Percentiles rank a stretch among this genome's conserved stretches.
Conservation (phyloP, 2,888 invertebrate genomes). For the Monoplex corrugatus region DNA sequence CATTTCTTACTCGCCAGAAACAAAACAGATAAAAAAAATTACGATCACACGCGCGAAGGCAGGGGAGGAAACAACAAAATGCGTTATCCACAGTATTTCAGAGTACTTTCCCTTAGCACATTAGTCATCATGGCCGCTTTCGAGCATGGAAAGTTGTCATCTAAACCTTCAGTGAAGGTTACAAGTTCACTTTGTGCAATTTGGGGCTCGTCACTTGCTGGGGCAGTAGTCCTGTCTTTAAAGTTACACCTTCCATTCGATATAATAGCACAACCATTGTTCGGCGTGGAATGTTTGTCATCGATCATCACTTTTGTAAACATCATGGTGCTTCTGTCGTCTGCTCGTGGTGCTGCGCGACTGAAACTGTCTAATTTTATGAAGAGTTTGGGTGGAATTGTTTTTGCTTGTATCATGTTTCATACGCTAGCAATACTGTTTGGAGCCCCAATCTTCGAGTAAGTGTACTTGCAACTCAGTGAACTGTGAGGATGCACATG, state of each 20-base stretch:
- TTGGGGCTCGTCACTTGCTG: slow-evolving; percentile 12
- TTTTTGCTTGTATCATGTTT: slow-evolving; percentile 60
- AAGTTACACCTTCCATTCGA: slow-evolving; percentile 34
- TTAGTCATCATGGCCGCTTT: slow-evolving; percentile 43
- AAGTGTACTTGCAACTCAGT: slow-evolving; percentile 53
- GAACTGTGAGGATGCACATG: neutral
- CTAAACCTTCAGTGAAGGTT: neutral
- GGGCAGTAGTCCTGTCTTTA: neutral
- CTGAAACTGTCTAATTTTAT: slow-evolving; percentile 43
- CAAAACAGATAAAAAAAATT: neutral
- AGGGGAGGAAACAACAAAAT: neutral
- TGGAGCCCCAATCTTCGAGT: slow-evolving; percentile 77
- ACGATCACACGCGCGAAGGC: neutral
- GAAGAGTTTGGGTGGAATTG: slow-evolving; percentile 56
- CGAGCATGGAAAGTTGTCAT: neutral
- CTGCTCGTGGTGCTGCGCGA: neutral
- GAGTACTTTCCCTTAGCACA: slow-evolving; percentile 36
- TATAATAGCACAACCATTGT: neutral
- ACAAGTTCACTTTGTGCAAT: neutral
- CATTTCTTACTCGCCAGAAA: neutral
- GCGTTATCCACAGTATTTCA: neutral
- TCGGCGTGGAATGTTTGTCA: slow-evolving; percentile 24
- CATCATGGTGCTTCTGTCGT: neutral
- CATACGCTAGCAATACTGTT: slow-evolving; percentile 72
- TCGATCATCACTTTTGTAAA: neutral